Evolutionary conservation across 2,888 invertebrate genomes (phyloP).

Genomic region (Hermaeophaga mercurialis): DNA sequence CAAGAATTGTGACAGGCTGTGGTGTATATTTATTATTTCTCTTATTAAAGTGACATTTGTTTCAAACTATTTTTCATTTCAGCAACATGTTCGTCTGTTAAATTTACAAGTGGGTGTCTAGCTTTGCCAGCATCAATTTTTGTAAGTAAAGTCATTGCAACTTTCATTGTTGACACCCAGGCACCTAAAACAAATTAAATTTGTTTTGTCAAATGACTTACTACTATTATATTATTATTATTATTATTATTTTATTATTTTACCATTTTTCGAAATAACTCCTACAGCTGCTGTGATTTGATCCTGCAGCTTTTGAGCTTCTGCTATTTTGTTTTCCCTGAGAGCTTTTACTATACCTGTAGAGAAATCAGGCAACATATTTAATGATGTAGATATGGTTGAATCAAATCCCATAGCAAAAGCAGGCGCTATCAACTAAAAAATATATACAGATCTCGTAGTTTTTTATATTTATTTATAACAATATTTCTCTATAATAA

Average conservation of each 20-base stretch:
- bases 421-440: constrained; percentile 69
- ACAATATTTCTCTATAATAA: neutral
- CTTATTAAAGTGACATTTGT: constrained; percentile 1
- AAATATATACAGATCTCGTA: neutral
- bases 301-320: constrained; percentile 61
- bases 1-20: too few species aligned
- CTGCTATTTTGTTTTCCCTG: constrained; percentile 54
- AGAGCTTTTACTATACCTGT: constrained; percentile 63
- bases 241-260: neutral
- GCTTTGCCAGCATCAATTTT: constrained; percentile 68
- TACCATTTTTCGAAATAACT: constrained; percentile 29
- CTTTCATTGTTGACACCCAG: constrained; percentile 75
- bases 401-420: constrained; percentile 73
- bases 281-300: constrained; percentile 39
- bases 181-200: constrained; percentile 58
- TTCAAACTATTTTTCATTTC: constrained; percentile 34
- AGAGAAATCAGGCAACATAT: constrained; percentile 67
- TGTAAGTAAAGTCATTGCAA: constrained; percentile 67
- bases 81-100: constrained; percentile 51
- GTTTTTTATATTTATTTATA: neutral
- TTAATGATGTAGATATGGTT: constrained; percentile 72
- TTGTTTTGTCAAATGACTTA: too few species aligned
- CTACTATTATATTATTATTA: too few species aligned
- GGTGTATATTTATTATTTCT: too few species aligned
- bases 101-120: constrained; percentile 62